Percentiles rank a stretch among this genome's conserved stretches.
Conservation (phyloP, 2,113 vertebrate species). For the Sterna hirundo region DNA sequence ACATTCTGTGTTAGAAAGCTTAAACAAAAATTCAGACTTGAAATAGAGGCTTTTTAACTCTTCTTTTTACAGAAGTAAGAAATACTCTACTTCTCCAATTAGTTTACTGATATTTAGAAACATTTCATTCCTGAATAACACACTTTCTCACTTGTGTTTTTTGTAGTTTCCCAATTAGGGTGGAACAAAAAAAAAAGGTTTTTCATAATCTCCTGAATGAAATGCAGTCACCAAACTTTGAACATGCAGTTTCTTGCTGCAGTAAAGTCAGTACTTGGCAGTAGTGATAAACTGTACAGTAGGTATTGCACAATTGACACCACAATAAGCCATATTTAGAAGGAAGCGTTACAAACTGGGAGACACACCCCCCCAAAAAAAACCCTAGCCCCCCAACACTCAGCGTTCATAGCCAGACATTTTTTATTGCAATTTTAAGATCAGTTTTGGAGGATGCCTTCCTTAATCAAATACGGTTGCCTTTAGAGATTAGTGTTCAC, state of each 20-base stretch:
- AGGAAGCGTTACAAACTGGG: not conserved
- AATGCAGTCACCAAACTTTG: not conserved
- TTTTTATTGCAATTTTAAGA: constrained; percentile 1
- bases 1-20: not conserved
- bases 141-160: not conserved
- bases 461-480: constrained; percentile 60
- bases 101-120: not conserved
- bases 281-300: not conserved
- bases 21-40: not conserved
- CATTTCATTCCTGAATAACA: not conserved
- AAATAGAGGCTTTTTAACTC: not conserved
- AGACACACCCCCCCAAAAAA: not conserved
- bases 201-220: constrained; percentile 14
- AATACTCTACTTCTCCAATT: not conserved
- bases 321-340: not conserved
- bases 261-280: constrained; percentile 46
- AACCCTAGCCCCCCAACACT: not conserved
- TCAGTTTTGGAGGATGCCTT: constrained; percentile 30
- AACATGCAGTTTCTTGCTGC: constrained; percentile 50
- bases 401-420: not conserved
- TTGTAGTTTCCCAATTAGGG: not conserved
- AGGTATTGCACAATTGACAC: not conserved
- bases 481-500: constrained; percentile 67
- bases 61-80: not conserved
- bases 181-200: not conserved